Evolutionary conservation across 2,113 vertebrate genomes (phyloP).

Genomic region (Engystomops pustulosus): DNA sequence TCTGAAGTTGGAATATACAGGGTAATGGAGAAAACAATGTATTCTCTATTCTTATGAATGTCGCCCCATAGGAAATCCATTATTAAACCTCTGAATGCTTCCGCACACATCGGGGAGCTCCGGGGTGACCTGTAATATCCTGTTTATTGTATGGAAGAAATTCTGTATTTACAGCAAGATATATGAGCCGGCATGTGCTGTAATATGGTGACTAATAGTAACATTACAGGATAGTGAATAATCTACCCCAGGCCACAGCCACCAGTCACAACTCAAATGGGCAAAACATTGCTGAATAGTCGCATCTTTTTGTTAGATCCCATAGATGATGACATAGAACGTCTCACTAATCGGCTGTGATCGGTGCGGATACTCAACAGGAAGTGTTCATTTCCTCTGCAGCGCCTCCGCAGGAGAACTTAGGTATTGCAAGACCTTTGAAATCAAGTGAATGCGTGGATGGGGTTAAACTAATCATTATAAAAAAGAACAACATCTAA

Average conservation of each 20-base stretch:
- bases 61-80: background rate
- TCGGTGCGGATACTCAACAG: background rate
- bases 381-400: background rate
- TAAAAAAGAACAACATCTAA: too few species aligned
- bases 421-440: background rate
- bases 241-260: too few species aligned
- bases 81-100: background rate
- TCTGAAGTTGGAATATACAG: background rate
- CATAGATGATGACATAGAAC: background rate
- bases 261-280: too few species aligned
- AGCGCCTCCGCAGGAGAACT: background rate
- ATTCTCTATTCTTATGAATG: background rate
- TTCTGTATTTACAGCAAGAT: background rate
- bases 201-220: background rate
- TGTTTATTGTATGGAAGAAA: background rate
- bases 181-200: background rate
- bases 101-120: background rate
- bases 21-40: background rate
- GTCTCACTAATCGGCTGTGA: too few species aligned
- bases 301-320: background rate
- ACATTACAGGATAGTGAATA: background rate
- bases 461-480: too few species aligned
- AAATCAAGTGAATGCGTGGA: too few species aligned
- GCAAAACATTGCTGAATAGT: too few species aligned
- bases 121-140: background rate